Evolutionary conservation across 2,888 invertebrate species (phyloP), one percentile per base, ranked within the genome.

Genomic region (Gortyna flavago): DNA sequence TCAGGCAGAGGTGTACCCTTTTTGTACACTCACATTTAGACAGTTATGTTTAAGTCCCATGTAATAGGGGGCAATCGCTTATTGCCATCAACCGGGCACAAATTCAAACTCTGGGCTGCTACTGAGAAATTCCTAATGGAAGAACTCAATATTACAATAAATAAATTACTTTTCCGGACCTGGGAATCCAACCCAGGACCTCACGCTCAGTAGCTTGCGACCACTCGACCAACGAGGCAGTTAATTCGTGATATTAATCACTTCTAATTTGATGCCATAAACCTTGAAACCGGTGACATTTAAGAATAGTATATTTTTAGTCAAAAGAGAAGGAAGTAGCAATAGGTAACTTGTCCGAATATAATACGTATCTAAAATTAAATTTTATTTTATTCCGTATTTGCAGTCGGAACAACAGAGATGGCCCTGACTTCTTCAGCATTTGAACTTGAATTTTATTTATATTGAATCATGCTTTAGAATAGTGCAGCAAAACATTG

Each of bases 251-350:
- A 57, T 41, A 18, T 7, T 65, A 73, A 73, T 73, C 38, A 61
- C 9, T 38, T 29, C 3, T 32, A 61, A 64, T 61, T 11, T 81
- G 3, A 54, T 8, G 44, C 66, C 18, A 62, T 64, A 48, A 69
- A 78, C 87, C 81, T 86, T 85, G 85, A 84, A 84, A 74, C 81
- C 21, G 35, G 64, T 86, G 87, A 80, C 83, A 85, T 85, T 83
- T 77, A 66, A 69, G 51, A 48, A 54, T 64, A 65, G 48, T 61
- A n/a, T 61, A 80, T 44, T 64, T 62, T 80, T 66, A 69, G 44
- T 64, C 67, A 74, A 61, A 75, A 32, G 16, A 35, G 25, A 44
- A 16, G 57, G 68, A 69, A 73, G 48, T 51, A 29, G 29, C 18
- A 54, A 29, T 61, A 72, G 1, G 11, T 25, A 38, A 8, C 18